Base-by-base conservation (phyloP, 2,888 invertebrate species). In the Eutolmus rufibarbis region DNA sequence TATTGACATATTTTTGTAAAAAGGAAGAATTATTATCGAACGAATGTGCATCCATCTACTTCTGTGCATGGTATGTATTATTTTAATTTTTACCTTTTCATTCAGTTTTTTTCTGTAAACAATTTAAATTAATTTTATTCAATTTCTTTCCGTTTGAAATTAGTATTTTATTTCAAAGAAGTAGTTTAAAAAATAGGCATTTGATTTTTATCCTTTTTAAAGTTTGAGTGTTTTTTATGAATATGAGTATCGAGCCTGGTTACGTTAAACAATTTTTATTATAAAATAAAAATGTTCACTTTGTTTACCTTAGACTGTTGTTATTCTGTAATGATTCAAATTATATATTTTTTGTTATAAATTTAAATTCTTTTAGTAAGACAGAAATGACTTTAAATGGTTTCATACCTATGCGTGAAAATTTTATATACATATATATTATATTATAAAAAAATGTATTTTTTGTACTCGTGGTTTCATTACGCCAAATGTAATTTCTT, bases 51-150 rank as follows among this genome's bases (percentile, higher is more conserved):
- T 31, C 16, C 31, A 77, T 76, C 46, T 57, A 57, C 56, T 86
- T 86, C 19, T 56, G n/a, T 86, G 86, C 78, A 86, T 86, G 86
- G 86, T 86, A 86, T 78, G 86, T 86, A 86, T 86, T 14, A 37
- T 78, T 66, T 66, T 86, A 28, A 19, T 74, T 86, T 74, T 74
- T 51, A 51, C 5, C 66, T 23, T 84, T 66, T 46, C 57, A 34
- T 81, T 81, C 40, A 16, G 40, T 78, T 78, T 78, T 78, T 43
- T 78, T 78, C 19, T 34, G 78, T 78, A 37, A 37, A 46, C 8
- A 28, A 51, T 51, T 16, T 5, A 51, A 51, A n/a, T 51, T 5
- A 16, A 51, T 51, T 46, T 12, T 16, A 14, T 46, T 51, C n/a
- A n/a, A 8, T 51, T 51, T 51, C 0, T 3, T n/a, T 51, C 16